Evolutionary conservation across 2,888 invertebrate species (phyloP), one percentile per base, ranked within the genome.

Genomic region (Luperina nickerlii): DNA sequence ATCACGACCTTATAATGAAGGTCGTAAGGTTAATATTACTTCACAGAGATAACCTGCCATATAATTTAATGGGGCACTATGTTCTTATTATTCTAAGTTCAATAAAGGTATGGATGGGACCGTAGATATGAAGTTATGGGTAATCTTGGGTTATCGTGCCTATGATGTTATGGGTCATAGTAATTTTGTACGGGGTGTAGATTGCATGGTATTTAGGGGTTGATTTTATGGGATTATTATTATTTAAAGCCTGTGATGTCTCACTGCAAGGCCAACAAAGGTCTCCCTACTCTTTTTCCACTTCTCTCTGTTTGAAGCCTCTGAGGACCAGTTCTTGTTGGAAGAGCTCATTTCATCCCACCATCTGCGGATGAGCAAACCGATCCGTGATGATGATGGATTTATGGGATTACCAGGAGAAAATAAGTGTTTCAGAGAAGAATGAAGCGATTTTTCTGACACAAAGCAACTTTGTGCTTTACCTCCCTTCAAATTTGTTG

Each of bases 31-130:
- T 85, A 76, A 81, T 86, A 89, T 87, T 88, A 78, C 79, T 77
- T 82, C 78, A 68, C 78, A 72, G 76, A 83, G 76, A 84, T 84
- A 85, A 82, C 73, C 80, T 54, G 73, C 71, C 87, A 86, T 91
- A 91, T 90, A 89, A 91, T 88, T 91, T 91, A 89, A 91, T 89
- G 87, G 76, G 74, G 60, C 63, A 78, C 83, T 90, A 84, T 89
- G 86, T 88, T 88, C 85, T 81, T 88, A 89, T 90, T 90, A 90
- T 89, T 89, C 85, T 87, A 87, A 88, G 81, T 87, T 87, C 83
- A 83, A 89, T 90, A 88, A 88, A 88, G 87, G 87, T 82, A 87
- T 79, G 85, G 80, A 86, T 85, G 79, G 71, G 88, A 79, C 83
- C 70, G 74, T 32, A 63, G 76, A 84, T 86, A 81, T 66, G 67